Evolutionary conservation across 2,113 vertebrate genomes (phyloP), one percentile per base, ranked within the genome.

Genomic region (Saguinus imperator): DNA sequence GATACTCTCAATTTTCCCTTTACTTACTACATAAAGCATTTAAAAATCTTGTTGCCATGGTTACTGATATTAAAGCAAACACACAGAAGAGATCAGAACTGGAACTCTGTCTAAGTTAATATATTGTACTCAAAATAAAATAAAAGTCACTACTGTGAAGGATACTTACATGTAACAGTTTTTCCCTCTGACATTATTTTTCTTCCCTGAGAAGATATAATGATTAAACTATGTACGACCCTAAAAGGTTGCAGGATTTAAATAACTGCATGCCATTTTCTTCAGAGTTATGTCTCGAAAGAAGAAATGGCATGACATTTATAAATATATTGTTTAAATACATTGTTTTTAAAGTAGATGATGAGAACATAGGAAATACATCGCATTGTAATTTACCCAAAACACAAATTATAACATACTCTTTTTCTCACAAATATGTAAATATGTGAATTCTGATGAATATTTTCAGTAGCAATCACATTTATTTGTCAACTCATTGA

Each of bases 21-120:
- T 95, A 95, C 57, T 92, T 95, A 73, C 11, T 86, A 86, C 40
- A 80, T 17, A 73, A 5, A 73, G 61, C 75, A 90, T 90, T 94
- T 96, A 94, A 96, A 97, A 93, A 70, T 91, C 68, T 82, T 72
- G 87, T 98, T 97, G 81, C 84, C 87, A 96, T 97, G 94, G 89
- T 92, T 88, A 95, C 92, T 90, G 40, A 92, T 94, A 89, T 79
- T 92, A 96, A 89, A 94, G 89, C 48, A 93, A 43, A 89, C 27
- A 86, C 68, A 82, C 43, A 93, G 32, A 95, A 72, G 29, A 93
- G 57, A 96, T 91, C 80, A 94, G 77, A 97, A 73, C 29, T 88
- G 83, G 11, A 94, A 77, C 73, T 87, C 64, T 81, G 68, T 57
- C 50, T 97, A 40, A 95, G 61, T 91, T 91, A 96, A 88, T 81